Evolutionary conservation across 2,888 invertebrate species (phyloP), one percentile per base, ranked within the genome.

Genomic region (Apotomis betuletana): DNA sequence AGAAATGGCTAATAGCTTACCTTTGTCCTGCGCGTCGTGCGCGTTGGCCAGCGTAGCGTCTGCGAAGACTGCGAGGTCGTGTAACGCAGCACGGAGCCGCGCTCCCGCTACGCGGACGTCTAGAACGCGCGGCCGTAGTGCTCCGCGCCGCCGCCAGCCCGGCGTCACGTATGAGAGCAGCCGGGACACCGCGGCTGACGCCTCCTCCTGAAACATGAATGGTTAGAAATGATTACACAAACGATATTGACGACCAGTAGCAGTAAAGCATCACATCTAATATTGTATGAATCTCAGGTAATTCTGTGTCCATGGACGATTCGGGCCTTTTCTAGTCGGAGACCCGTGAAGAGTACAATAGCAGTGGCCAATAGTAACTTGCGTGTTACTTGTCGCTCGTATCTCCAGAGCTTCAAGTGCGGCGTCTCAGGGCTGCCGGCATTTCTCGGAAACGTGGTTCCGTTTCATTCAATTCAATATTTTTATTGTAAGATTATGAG

Each of bases 11-110:
- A 41, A 6, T 41, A 5, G 5, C n/a, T 44, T 81, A 94, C 95
- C 96, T 92, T 97, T 97, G 87, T 97, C 97, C 78, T 96, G 96
- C 64, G 97, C 96, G 84, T 96, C 95, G 57, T 96, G 95, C 6
- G 98, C 97, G 87, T 98, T 98, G 52, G 97, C 98, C 73, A 98
- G 91, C 41, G 97, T 96, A 51, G 98, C 97, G 87, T 97, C 97
- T 0, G 97, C 96, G 86, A 98, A 98, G 78, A 98, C 97, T 0
- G 97, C 95, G 73, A 98, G 95, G 91, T 98, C 98, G 85, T 97
- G 96, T 49, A 98, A 89, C 0, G 97, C 96, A 4, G 97, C 96
- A 77, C 96, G 94, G 61, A 98, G 92, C 67, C 97, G 94, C 5
- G 96, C 95, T 59, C 96, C 96, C 5, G 97, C 96, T 77, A 97